phyloP scores from a whole-genome alignment of 2,113 vertebrate genomes.

The Delphinus delphis region DNA sequence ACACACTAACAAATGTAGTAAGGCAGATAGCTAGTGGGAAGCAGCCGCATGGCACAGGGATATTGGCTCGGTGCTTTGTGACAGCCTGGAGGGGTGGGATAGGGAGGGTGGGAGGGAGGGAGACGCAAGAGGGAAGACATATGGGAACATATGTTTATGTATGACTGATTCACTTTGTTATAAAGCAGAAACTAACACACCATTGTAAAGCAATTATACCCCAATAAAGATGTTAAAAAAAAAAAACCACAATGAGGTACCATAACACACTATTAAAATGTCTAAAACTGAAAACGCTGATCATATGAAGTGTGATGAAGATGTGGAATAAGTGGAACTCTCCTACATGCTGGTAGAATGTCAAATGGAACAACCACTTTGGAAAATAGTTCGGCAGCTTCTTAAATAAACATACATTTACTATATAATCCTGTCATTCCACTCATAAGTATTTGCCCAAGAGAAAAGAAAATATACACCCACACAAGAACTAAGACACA shows the following conservation, averaged over 20 bases:
- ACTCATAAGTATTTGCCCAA: background rate
- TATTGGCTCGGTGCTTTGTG: no score
- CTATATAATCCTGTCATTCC: background rate
- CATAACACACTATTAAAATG: background rate
- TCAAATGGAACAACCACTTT: background rate
- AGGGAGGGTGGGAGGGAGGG: no score
- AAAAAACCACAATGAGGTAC: background rate
- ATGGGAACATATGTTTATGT: no score
- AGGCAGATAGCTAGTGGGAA: no score
- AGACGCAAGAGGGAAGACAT: no score
- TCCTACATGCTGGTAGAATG: background rate
- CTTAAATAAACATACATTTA: background rate
- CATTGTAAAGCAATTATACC: no score
- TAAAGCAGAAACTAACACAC: no score
- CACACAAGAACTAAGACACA: background rate
- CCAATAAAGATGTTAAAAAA: no score
- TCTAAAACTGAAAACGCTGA: background rate
- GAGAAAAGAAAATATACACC: background rate
- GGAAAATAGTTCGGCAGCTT: background rate
- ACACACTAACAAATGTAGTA: no score
- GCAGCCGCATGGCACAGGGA: no score
- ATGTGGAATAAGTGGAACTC: background rate
- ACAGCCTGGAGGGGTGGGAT: no score
- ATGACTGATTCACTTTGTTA: no score
- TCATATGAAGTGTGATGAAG: background rate